phyloP scores from a whole-genome alignment of 2,797 vertebrate species.

The Emydoidea blandingii region DNA sequence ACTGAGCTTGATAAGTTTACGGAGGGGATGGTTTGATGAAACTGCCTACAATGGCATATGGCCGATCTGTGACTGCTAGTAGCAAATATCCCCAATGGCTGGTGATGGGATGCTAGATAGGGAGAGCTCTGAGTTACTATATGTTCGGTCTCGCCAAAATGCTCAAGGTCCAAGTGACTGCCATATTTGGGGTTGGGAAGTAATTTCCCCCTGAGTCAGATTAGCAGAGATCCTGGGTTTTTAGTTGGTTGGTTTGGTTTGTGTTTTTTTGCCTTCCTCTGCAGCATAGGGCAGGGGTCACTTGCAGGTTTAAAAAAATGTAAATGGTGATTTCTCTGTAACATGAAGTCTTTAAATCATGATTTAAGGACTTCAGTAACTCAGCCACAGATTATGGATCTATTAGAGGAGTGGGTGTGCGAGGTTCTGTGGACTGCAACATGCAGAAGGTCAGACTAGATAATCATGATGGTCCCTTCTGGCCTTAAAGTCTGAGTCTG shows the following conservation, averaged over 20 bases:
- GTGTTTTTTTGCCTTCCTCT: not conserved
- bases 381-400: too few relatives aligned
- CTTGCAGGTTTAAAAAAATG: not conserved
- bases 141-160: not conserved
- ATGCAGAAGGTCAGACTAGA: not conserved
- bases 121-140: not conserved
- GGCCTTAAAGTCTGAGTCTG: not conserved
- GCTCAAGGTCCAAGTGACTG: not conserved
- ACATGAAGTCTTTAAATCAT: not conserved
- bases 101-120: not conserved
- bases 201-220: not conserved
- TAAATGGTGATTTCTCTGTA: not conserved
- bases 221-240: not conserved
- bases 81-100: not conserved
- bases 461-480: not conserved
- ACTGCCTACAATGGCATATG: not conserved
- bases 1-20: not conserved
- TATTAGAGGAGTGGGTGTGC: not conserved
- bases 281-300: not conserved
- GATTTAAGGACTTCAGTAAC: too few relatives aligned
- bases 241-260: too few relatives aligned
- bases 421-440: not conserved
- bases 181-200: not conserved
- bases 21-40: not conserved
- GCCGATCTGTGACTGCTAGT: not conserved